Base-by-base conservation (phyloP, 2,888 invertebrate genomes). In the Amiota communis region DNA sequence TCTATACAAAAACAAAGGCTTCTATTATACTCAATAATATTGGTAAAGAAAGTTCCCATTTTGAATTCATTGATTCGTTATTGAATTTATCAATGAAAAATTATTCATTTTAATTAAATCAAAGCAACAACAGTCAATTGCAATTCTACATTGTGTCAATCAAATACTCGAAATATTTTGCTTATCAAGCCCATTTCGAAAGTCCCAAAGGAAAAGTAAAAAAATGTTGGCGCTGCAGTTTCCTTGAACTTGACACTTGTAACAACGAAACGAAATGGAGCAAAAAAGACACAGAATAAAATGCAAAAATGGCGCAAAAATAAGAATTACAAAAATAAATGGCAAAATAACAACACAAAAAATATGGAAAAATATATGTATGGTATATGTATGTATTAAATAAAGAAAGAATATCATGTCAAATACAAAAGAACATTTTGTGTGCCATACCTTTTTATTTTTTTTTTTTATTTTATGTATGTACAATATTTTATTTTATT, bases 191-290 rank as follows among this genome's bases (percentile, higher is more conserved):
- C 36, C 36, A 36, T 36, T 36, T 6, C 36, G 8, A 36, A 6
- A 36, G 36, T 36, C 36, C 36, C 36, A 6, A 36, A 36, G 36
- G 36, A 36, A 36, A 36, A 36, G 36, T 36, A 36, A 2, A 51
- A 65, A 73, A 70, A 46, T 69, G 65, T 51, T 77, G 82, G 74
- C 81, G 72, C 74, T 75, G 81, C 83, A 79, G 78, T 86, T 87
- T 81, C 87, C 87, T 84, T 88, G 87, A 88, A 87, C 87, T 87
- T 87, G 87, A 88, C 87, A 86, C 88, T 81, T 68, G 75, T 67
- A 76, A 72, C 36, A 36, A 77, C 74, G 72, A 76, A 63, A 6
- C 36, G 23, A 63, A 63, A 17, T 36, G 15, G 51, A n/a, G 51
- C 75, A 76, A 71, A 78, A 68, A 74, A 74, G 23, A n/a, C 64